Percentiles rank a stretch among this genome's conserved stretches.
Conservation (phyloP, 2,888 invertebrate genomes). For the Pristionchus mayeri region DNA sequence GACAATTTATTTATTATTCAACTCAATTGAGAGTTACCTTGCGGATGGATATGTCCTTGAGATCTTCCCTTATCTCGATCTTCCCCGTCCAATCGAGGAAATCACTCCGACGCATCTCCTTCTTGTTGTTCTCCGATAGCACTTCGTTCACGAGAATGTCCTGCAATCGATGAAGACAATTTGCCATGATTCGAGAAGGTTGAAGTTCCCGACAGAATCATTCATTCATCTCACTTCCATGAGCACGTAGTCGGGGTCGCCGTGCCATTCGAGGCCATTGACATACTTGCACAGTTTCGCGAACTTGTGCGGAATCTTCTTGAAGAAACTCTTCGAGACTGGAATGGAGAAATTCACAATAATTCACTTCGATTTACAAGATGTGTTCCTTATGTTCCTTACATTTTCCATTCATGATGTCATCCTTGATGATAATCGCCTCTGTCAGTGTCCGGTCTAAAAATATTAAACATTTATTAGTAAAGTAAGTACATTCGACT, state of each 20-base stretch:
- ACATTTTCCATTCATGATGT: background rate
- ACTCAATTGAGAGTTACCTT: background rate
- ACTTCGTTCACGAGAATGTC: background rate
- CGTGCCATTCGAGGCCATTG: background rate
- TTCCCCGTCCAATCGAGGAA: constrained; percentile 14
- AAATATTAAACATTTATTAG: no score
- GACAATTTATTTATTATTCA: background rate
- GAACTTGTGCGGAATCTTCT: background rate
- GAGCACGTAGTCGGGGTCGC: background rate
- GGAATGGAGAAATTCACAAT: background rate
- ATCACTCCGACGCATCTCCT: background rate
- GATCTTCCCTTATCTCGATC: background rate
- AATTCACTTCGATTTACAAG: no score
- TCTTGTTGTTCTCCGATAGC: no score
- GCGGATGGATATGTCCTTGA: background rate
- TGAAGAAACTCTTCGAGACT: background rate
- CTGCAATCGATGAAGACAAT: background rate
- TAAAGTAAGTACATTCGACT: no score
- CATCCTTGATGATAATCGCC: background rate
- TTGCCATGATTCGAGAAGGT: background rate
- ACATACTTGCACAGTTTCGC: background rate
- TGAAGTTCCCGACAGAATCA: background rate
- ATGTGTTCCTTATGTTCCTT: no score
- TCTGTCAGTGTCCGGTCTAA: background rate
- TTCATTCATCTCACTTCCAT: background rate